Conservation (phyloP, 2,797 vertebrate species). For the Pagetopsis macropterus region DNA sequence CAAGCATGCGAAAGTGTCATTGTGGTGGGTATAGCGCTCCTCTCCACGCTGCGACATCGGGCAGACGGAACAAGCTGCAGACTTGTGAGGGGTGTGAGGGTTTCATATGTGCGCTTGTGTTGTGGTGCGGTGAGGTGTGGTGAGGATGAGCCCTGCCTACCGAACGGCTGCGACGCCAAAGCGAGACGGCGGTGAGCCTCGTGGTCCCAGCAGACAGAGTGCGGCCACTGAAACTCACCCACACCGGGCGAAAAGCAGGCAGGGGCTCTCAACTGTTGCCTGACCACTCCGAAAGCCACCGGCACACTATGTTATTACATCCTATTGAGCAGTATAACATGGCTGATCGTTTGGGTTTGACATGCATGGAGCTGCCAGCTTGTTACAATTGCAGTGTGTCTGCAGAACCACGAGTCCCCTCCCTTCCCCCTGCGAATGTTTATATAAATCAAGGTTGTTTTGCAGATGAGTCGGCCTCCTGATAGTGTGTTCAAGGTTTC, state of each 20-base stretch:
- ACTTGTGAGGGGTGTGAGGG: slow-evolving; percentile 35
- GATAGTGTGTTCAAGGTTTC: slow-evolving; percentile 67
- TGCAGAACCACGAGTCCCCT: slow-evolving; percentile 41
- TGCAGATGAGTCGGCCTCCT: slow-evolving; percentile 44
- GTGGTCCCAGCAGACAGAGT: slow-evolving; percentile 72
- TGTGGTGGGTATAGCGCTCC: neutral
- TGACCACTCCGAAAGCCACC: slow-evolving; percentile 71
- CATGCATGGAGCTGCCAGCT: slow-evolving; percentile 46
- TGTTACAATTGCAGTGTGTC: slow-evolving; percentile 57
- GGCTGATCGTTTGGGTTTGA: slow-evolving; percentile 61
- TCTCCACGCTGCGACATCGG: slow-evolving; percentile 7
- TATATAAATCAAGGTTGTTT: slow-evolving; percentile 63
- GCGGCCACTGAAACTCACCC: slow-evolving; percentile 63
- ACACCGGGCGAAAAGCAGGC: slow-evolving; percentile 49
- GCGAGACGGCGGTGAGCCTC: slow-evolving; percentile 73
- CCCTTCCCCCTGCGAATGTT: slow-evolving; percentile 54
- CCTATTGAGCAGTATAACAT: slow-evolving; percentile 67
- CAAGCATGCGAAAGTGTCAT: slow-evolving; percentile 37
- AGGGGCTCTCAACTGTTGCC: slow-evolving; percentile 63
- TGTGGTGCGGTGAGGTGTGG: slow-evolving; percentile 70
- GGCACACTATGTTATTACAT: slow-evolving; percentile 67
- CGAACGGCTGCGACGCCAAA: slow-evolving; percentile 60
- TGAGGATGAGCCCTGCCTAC: slow-evolving; percentile 64
- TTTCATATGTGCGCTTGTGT: slow-evolving; percentile 60
- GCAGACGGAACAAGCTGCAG: slow-evolving; percentile 38